A percentile compares a stretch with the other conserved stretches of the same genome.
These are phyloP conservation scores for Typhlichthys eigenmanni DNA, from an alignment of 2,797 vertebrate species.

Conservation along the genomic window DNA sequence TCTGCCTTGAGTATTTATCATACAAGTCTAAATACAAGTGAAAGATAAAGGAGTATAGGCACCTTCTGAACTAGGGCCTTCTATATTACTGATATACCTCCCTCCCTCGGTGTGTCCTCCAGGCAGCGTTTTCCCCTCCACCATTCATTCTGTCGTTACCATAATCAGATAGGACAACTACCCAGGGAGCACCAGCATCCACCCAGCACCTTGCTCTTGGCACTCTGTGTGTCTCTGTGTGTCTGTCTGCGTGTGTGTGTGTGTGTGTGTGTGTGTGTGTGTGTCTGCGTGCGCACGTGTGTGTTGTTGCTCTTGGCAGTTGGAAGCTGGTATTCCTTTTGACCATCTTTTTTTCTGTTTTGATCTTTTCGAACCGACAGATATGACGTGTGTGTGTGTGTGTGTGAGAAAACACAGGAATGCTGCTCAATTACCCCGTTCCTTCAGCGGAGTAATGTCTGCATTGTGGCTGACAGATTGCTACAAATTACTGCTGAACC, in stretches of 20 bases:
- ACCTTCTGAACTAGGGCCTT: slow-evolving; percentile 39
- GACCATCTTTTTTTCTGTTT: slow-evolving; percentile 71
- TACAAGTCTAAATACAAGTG: background rate
- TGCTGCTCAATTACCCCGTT: slow-evolving; percentile 57
- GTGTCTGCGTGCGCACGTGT: background rate
- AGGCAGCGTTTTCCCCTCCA: slow-evolving; percentile 65
- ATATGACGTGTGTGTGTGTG: slow-evolving; percentile 42
- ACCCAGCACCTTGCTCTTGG: slow-evolving; percentile 74
- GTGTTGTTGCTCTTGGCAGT: slow-evolving; percentile 60
- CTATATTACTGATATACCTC: slow-evolving; percentile 38
- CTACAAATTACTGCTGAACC: slow-evolving; percentile 61
- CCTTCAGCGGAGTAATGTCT: slow-evolving; percentile 60
- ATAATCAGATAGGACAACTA: slow-evolving; percentile 82
- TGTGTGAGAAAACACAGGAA: slow-evolving; percentile 25
- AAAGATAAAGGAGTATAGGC: slow-evolving; percentile 35
- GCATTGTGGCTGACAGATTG: slow-evolving; percentile 61
- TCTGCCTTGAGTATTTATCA: background rate
- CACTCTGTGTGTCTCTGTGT: slow-evolving; percentile 44
- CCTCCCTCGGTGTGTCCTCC: slow-evolving; percentile 49
- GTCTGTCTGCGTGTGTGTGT: slow-evolving; percentile 27
- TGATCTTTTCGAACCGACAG: slow-evolving; percentile 73
- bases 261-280: slow-evolving; percentile 27
- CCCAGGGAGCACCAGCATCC: slow-evolving; percentile 76
- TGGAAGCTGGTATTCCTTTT: slow-evolving; percentile 70
- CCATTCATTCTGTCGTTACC: slow-evolving; percentile 73